Conservation (phyloP, 2,888 invertebrate genomes). For the Callinectes sapidus region DNA sequence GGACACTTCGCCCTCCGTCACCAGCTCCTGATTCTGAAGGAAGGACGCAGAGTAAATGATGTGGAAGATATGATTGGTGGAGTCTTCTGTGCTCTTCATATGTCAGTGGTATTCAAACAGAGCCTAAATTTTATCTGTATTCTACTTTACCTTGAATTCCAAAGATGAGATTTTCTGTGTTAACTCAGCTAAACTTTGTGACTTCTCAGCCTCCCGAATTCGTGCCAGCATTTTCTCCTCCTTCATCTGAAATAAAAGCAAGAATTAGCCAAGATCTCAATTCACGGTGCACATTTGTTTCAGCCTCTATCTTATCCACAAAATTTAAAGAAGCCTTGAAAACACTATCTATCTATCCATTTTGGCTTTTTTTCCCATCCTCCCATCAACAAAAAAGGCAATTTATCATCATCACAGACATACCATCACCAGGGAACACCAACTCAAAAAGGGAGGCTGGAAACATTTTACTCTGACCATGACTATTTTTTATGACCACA, state of each 20-base stretch:
- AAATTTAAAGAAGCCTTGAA: too few species aligned
- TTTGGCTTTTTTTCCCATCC: too few species aligned
- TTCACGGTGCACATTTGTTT: background rate
- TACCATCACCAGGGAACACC: too few species aligned
- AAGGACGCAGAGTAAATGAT: background rate
- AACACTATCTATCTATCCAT: too few species aligned
- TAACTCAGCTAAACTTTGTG: conserved; percentile 94
- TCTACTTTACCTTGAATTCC: conserved; percentile 87
- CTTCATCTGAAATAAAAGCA: conserved; percentile 79
- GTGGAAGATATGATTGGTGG: background rate
- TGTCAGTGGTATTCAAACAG: background rate
- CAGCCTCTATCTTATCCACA: background rate
- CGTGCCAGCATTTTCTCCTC: conserved; percentile 95
- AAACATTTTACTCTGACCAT: too few species aligned
- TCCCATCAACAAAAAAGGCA: background rate
- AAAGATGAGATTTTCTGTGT: conserved; percentile 94
- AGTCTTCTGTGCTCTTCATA: background rate
- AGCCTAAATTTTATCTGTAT: background rate
- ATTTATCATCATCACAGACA: too few species aligned
- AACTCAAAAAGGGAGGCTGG: too few species aligned
- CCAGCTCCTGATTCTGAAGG: conserved; percentile 93
- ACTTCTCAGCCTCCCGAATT: conserved; percentile 95
- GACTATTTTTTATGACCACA: too few species aligned
- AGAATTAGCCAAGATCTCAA: background rate
- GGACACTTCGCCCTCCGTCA: conserved; percentile 92